Evolutionary conservation across 2,888 invertebrate genomes (phyloP).

Genomic region (Drosophila ustulata): DNA sequence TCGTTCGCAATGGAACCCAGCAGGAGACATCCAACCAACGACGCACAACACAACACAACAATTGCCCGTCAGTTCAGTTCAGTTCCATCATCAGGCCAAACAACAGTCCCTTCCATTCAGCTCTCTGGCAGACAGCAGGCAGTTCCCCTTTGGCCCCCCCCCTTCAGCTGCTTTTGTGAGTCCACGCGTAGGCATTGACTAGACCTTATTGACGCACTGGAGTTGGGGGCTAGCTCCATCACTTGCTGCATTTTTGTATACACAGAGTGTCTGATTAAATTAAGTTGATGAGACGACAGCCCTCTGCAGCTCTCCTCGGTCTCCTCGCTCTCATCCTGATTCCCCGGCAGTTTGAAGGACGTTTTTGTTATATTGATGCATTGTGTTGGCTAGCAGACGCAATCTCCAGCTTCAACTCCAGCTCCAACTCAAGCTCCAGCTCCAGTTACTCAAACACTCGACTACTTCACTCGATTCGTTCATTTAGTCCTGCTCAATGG

Average conservation of each 20-base stretch:
- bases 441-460: conserved; percentile 73
- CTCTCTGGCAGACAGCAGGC: not conserved
- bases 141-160: not conserved
- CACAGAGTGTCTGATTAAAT: conserved; percentile 82
- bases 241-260: conserved; percentile 74
- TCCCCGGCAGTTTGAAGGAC: conserved; percentile 58
- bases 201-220: conserved; percentile 38
- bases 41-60: conserved; percentile 47
- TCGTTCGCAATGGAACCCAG: conserved; percentile 37
- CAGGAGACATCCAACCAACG: conserved; percentile 40
- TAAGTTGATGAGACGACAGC: conserved; percentile 76
- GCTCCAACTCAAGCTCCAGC: not conserved
- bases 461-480: conserved; percentile 69
- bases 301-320: conserved; percentile 3
- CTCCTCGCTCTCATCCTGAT: not conserved
- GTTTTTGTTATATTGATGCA: conserved; percentile 78
- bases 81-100: conserved; percentile 11
- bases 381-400: conserved; percentile 61
- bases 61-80: conserved; percentile 41
- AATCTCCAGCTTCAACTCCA: conserved; percentile 19
- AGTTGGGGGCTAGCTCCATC: conserved; percentile 37
- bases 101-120: conserved; percentile 21
- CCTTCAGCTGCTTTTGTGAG: conserved; percentile 36
- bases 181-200: conserved; percentile 66
- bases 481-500: conserved; percentile 68